Conservation (phyloP, 2,113 vertebrate species). For the Lampris incognitus region DNA sequence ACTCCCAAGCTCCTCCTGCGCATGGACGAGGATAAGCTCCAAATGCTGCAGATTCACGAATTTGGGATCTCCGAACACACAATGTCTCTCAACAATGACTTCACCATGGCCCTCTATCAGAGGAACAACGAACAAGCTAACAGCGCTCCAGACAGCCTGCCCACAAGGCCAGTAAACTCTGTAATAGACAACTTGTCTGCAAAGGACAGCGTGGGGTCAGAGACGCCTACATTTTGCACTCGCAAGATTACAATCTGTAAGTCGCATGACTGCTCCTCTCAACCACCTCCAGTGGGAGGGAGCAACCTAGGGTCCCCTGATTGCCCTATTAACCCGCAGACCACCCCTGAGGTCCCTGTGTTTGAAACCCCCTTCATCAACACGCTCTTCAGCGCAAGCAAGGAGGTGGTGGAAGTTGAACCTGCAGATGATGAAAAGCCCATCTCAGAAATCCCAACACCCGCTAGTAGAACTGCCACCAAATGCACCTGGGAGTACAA, state of each 20-base stretch:
- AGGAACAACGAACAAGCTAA: slow-evolving; percentile 72
- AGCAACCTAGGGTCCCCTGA: slow-evolving; percentile 25
- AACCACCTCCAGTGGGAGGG: slow-evolving; percentile 35
- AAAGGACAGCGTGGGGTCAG: slow-evolving; percentile 74
- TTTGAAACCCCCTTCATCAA: slow-evolving; percentile 82
- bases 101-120: slow-evolving; percentile 86
- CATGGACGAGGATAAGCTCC: slow-evolving; percentile 83
- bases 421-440: not conserved
- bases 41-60: slow-evolving; percentile 85
- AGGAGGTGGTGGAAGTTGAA: slow-evolving; percentile 46
- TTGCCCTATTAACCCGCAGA: not conserved
- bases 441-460: slow-evolving; percentile 1
- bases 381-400: slow-evolving; percentile 75
- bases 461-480: not conserved
- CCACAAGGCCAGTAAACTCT: slow-evolving; percentile 3
- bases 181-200: slow-evolving; percentile 31
- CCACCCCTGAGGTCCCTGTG: slow-evolving; percentile 73
- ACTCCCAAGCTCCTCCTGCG: slow-evolving; percentile 86
- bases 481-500: slow-evolving; percentile 49
- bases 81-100: slow-evolving; percentile 90
- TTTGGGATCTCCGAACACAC: slow-evolving; percentile 89
- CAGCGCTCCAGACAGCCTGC: slow-evolving; percentile 32
- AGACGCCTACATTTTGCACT: slow-evolving; percentile 84
- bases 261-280: slow-evolving; percentile 23
- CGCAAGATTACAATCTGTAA: slow-evolving; percentile 83